A percentile compares a stretch with the other conserved stretches of the same genome.
Conservation (phyloP, 2,113 vertebrate species). For the Rhea americana region DNA sequence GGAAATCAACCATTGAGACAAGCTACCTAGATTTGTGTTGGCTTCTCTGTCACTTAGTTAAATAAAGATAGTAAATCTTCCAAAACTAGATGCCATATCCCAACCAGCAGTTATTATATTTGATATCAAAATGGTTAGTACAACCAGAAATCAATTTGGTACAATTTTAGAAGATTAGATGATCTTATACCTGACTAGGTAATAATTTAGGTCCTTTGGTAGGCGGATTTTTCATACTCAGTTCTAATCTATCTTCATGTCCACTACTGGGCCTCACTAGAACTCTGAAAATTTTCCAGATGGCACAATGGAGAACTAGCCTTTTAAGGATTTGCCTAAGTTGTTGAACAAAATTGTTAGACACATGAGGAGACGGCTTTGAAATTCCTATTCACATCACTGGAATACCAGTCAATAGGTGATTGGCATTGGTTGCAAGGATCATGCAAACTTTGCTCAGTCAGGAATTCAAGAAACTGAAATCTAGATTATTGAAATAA, state of each 20-base stretch:
- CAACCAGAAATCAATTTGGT: neutral
- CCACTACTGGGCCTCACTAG: neutral
- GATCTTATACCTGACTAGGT: neutral
- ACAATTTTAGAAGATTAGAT: neutral
- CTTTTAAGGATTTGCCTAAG: neutral
- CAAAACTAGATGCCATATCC: neutral
- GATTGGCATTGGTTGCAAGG: neutral
- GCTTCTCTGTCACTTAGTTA: neutral
- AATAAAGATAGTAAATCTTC: neutral
- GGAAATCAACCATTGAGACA: neutral
- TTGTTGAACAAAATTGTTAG: conserved; percentile 14
- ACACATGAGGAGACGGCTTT: neutral
- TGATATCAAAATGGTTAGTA: neutral
- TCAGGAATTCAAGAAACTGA: neutral
- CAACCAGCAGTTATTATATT: neutral
- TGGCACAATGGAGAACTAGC: conserved; percentile 30
- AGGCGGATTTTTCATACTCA: neutral
- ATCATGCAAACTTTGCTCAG: neutral
- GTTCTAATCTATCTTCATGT: neutral
- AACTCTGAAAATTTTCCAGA: conserved; percentile 25
- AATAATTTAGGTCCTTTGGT: neutral
- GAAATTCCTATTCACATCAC: neutral
- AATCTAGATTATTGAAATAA: neutral
- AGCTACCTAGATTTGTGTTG: neutral
- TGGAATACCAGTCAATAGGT: neutral